Percentiles rank a stretch among this genome's conserved stretches.
Evolutionary conservation across 1,140 invertebrate species (phyloP).

Genomic region (Portunus trituberculatus): DNA sequence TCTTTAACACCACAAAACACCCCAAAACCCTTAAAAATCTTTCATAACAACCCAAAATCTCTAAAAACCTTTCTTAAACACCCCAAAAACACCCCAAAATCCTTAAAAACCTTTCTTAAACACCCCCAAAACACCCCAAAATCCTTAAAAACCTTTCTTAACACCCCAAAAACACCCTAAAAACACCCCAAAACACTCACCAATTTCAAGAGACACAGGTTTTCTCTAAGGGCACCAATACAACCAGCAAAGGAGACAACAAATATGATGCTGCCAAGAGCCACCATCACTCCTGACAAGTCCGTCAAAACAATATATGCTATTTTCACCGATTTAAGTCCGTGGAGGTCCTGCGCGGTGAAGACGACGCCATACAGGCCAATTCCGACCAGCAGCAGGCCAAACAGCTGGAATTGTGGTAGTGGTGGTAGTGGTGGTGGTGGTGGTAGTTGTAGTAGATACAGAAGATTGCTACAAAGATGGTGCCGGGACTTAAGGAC

Average conservation of each 20-base stretch:
- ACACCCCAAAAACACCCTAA: too few species aligned
- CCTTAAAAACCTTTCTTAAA: too few species aligned
- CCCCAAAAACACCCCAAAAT: too few species aligned
- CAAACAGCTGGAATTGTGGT: slow-evolving; percentile 42
- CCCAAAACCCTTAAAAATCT: too few species aligned
- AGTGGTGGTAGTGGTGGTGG: too few species aligned
- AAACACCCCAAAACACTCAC: slow-evolving; percentile 45
- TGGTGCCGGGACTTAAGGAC: too few species aligned
- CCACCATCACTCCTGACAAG: slow-evolving; percentile 66
- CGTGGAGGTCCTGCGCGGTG: slow-evolving; percentile 66
- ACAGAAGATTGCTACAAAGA: too few species aligned
- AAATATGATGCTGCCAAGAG: slow-evolving; percentile 63
- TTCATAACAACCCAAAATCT: too few species aligned
- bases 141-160: too few species aligned
- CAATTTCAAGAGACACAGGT: slow-evolving; percentile 64
- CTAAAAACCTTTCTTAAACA: too few species aligned
- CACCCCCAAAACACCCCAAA: too few species aligned
- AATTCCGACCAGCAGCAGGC: slow-evolving; percentile 60
- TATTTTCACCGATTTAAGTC: slow-evolving; percentile 63
- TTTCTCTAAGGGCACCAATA: slow-evolving; percentile 64
- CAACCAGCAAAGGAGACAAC: slow-evolving; percentile 69
- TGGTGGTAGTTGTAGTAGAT: neutral
- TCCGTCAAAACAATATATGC: slow-evolving; percentile 67
- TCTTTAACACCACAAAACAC: too few species aligned
- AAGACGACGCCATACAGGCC: slow-evolving; percentile 70